Conservation (phyloP, 2,113 vertebrate species). For the Silurus asotus region DNA sequence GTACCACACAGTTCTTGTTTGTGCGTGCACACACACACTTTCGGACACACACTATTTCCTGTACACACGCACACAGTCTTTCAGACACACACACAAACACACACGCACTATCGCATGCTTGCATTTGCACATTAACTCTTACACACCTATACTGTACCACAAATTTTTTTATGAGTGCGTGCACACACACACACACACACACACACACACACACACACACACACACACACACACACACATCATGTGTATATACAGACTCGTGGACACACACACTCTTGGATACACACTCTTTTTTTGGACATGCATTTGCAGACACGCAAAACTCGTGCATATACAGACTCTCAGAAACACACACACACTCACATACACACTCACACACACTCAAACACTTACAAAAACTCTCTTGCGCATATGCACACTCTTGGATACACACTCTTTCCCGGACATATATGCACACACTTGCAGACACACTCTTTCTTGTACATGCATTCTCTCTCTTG, state of each 20-base stretch:
- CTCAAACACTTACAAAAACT: not conserved
- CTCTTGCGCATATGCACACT: not conserved
- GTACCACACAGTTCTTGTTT: not conserved
- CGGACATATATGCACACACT: not conserved
- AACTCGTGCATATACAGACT: too few species aligned
- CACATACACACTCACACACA: not conserved
- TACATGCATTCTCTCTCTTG: not conserved
- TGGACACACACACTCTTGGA: not conserved
- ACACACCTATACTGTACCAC: not conserved
- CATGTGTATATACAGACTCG: too few species aligned
- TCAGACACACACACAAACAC: not conserved
- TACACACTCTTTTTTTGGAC: not conserved
- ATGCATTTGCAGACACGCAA: too few species aligned
- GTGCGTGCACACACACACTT: not conserved
- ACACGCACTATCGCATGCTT: not conserved
- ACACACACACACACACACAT: not conserved
- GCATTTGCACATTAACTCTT: not conserved
- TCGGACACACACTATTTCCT: not conserved
- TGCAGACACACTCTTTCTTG: not conserved
- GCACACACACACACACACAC: too few species aligned
- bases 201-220: not conserved
- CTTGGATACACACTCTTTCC: not conserved
- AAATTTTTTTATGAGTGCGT: not conserved
- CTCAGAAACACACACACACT: not conserved
- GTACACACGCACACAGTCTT: not conserved